These are phyloP conservation scores for Hydrotaea diabolus DNA, from an alignment of 2,888 invertebrate genomes.

Conservation along the genomic window DNA sequence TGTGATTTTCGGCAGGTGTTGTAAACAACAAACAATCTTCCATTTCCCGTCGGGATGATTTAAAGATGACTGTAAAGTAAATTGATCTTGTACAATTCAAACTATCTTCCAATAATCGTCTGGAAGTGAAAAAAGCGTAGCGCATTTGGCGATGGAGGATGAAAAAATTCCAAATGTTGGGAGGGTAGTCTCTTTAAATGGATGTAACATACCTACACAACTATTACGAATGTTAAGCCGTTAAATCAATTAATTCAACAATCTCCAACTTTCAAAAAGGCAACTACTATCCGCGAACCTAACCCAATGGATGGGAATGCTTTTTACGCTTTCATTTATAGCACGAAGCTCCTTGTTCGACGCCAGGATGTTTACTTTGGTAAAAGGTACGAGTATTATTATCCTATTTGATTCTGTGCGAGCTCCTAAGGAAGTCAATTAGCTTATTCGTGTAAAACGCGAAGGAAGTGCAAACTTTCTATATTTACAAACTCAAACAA, in stretches of 20 bases:
- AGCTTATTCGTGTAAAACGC: conserved; percentile 24
- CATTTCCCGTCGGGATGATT: no score
- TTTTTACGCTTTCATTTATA: not conserved
- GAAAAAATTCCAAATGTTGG: no score
- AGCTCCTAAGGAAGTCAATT: conserved; percentile 43
- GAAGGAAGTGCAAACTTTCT: conserved; percentile 9
- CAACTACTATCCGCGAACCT: not conserved
- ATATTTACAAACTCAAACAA: conserved; percentile 8
- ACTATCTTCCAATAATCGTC: no score
- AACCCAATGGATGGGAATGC: not conserved
- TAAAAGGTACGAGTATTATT: not conserved
- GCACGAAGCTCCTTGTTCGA: not conserved
- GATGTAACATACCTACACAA: not conserved
- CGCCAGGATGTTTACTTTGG: not conserved
- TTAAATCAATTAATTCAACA: not conserved
- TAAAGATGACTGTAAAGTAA: no score
- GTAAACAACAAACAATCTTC: no score
- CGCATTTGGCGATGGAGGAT: no score
- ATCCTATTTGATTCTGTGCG: conserved; percentile 5
- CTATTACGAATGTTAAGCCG: not conserved
- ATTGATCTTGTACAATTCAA: no score
- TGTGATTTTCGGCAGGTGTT: no score
- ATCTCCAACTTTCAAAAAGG: not conserved
- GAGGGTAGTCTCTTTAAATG: no score
- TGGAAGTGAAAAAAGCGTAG: no score